Percentiles rank a stretch among this genome's conserved stretches.
Conservation (phyloP, 1,140 invertebrate genomes). For the Andrena cerasifolii region DNA sequence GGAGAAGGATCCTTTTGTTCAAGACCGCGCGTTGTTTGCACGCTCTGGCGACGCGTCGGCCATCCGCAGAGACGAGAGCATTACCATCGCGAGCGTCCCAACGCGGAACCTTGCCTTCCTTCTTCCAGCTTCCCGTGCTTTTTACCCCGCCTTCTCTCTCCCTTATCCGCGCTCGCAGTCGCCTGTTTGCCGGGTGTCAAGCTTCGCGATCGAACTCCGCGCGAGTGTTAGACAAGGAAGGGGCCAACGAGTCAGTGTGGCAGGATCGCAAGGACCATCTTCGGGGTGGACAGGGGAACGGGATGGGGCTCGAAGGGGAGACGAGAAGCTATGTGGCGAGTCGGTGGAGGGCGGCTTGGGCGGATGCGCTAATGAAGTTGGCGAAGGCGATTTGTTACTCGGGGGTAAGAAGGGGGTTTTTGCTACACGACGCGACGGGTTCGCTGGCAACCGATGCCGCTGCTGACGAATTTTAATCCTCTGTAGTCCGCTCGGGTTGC, state of each 20-base stretch:
- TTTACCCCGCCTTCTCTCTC: conserved; percentile 11
- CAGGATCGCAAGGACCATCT: conserved; percentile 10
- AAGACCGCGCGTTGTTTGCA: conserved; percentile 21
- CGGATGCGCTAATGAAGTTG: conserved; percentile 1
- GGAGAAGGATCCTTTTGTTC: conserved; percentile 45
- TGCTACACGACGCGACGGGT: neutral
- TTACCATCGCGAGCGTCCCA: conserved; percentile 21
- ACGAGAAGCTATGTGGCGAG: neutral
- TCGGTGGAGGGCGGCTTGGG: neutral
- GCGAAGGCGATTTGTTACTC: neutral
- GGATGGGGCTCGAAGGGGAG: conserved; percentile 1
- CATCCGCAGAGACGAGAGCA: conserved; percentile 12
- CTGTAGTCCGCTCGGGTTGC: neutral
- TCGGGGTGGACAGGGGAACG: conserved; percentile 1
- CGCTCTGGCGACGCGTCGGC: conserved; percentile 10
- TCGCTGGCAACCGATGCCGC: neutral
- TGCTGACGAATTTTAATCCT: neutral
- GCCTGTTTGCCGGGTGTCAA: conserved; percentile 9
- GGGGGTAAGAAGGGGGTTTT: too few species aligned
- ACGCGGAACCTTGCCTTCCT: neutral
- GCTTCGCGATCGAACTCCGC: conserved; percentile 31
- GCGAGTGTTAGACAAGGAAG: neutral
- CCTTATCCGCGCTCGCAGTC: conserved; percentile 4
- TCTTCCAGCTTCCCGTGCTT: neutral
- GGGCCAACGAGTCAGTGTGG: neutral